These are phyloP conservation scores for Sminthopsis crassicaudata DNA, from an alignment of 2,113 vertebrate genomes.

Conservation along the genomic window DNA sequence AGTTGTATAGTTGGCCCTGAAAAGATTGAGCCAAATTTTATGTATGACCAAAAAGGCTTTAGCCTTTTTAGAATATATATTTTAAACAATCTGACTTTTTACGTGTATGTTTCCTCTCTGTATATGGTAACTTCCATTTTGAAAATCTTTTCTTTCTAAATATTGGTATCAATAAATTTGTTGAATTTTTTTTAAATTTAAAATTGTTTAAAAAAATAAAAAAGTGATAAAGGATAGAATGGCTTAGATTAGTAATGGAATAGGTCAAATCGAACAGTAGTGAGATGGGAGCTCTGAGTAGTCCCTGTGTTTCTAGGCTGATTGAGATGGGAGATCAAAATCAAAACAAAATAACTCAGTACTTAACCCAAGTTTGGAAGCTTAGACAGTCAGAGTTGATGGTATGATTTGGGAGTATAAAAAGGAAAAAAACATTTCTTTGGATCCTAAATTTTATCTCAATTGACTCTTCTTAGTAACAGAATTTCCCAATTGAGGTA, in stretches of 20 bases:
- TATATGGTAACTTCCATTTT: no score
- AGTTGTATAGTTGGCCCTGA: no score
- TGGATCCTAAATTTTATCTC: not conserved
- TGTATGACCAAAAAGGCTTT: no score
- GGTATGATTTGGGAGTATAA: not conserved
- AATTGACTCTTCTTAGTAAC: not conserved
- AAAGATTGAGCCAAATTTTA: no score
- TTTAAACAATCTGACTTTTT: no score
- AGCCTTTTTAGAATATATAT: no score
- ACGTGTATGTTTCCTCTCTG: no score
- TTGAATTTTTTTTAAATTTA: no score
- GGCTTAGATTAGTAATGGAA: not conserved
- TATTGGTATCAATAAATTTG: no score
- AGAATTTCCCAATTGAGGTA: not conserved
- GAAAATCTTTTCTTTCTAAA: no score
- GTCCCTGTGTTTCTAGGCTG: not conserved
- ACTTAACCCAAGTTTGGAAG: not conserved
- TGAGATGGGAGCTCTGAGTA: not conserved
- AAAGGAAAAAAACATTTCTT: not conserved
- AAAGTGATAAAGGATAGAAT: not conserved
- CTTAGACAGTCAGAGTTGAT: not conserved
- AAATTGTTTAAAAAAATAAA: no score
- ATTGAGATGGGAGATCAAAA: not conserved
- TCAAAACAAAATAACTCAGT: slow-evolving; percentile 3
- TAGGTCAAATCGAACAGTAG: not conserved